These are phyloP conservation scores for Zygogramma bicolorata DNA, from an alignment of 2,888 invertebrate species.

Conservation along the genomic window DNA sequence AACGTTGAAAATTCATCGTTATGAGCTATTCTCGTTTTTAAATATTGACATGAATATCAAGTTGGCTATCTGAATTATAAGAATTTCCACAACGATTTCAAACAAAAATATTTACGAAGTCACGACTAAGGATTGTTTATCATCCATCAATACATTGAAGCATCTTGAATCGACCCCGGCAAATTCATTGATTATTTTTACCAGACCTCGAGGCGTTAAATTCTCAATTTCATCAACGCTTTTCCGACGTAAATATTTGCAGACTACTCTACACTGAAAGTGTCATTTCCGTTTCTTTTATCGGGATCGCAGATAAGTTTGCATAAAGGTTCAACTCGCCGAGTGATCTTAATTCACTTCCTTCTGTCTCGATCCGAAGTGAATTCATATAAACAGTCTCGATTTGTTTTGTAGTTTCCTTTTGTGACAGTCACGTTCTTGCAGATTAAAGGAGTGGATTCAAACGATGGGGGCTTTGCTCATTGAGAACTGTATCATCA, in stretches of 20 bases:
- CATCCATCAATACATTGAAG: neutral
- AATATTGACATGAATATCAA: too few species aligned
- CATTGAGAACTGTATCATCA: too few species aligned
- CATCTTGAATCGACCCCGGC: neutral
- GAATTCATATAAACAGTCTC: neutral
- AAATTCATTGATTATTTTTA: neutral
- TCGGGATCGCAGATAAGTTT: neutral
- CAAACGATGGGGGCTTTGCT: too few species aligned
- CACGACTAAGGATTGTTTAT: neutral
- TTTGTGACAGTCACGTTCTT: neutral
- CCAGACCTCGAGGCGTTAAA: neutral
- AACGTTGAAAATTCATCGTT: too few species aligned
- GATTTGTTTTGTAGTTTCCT: neutral
- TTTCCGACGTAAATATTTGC: conserved; percentile 16
- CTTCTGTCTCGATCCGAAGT: neutral
- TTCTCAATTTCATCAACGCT: neutral
- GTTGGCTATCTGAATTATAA: too few species aligned
- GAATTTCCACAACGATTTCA: neutral
- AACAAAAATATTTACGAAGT: neutral
- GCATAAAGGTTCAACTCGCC: neutral
- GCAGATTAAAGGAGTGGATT: neutral
- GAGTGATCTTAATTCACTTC: neutral
- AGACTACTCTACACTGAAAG: neutral
- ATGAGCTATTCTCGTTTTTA: too few species aligned
- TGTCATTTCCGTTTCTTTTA: conserved; percentile 20